phyloP scores from a whole-genome alignment of 2,888 invertebrate genomes.

The Palloptera scutellata region DNA sequence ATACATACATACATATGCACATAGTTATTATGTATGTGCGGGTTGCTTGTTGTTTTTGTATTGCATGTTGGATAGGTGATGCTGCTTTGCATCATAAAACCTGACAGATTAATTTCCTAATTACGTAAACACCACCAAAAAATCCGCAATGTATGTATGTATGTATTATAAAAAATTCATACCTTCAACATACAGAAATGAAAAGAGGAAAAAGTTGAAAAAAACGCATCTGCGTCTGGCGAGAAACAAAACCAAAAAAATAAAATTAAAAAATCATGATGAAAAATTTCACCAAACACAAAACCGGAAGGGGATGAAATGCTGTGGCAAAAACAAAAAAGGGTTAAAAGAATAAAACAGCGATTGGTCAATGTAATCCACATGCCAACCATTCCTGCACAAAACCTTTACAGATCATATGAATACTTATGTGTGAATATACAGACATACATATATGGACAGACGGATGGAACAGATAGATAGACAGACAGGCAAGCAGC shows the following conservation, averaged over 20 bases:
- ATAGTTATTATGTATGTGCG: too few relatives aligned
- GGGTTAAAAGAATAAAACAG: not conserved
- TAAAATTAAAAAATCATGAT: too few relatives aligned
- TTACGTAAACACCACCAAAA: slow-evolving; percentile 36
- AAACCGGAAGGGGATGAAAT: not conserved
- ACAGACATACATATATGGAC: too few relatives aligned
- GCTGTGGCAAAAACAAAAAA: not conserved
- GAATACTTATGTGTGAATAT: not conserved
- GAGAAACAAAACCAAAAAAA: slow-evolving; percentile 8
- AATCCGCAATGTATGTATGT: slow-evolving; percentile 25
- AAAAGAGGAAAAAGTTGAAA: slow-evolving; percentile 33
- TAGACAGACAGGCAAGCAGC: too few relatives aligned
- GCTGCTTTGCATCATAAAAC: slow-evolving; percentile 38
- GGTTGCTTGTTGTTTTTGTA: too few relatives aligned
- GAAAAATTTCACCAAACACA: too few relatives aligned
- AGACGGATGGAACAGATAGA: too few relatives aligned
- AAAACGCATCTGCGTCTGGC: too few relatives aligned
- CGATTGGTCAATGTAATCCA: too few relatives aligned
- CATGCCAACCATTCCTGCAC: not conserved
- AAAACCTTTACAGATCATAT: not conserved
- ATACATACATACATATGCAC: too few relatives aligned
- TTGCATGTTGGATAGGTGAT: slow-evolving; percentile 1
- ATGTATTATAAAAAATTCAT: slow-evolving; percentile 7
- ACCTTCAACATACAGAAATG: slow-evolving; percentile 16
- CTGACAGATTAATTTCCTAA: slow-evolving; percentile 46